Evolutionary conservation across 2,888 invertebrate genomes (phyloP).

Genomic region (Hirtodrosophila trivittata): DNA sequence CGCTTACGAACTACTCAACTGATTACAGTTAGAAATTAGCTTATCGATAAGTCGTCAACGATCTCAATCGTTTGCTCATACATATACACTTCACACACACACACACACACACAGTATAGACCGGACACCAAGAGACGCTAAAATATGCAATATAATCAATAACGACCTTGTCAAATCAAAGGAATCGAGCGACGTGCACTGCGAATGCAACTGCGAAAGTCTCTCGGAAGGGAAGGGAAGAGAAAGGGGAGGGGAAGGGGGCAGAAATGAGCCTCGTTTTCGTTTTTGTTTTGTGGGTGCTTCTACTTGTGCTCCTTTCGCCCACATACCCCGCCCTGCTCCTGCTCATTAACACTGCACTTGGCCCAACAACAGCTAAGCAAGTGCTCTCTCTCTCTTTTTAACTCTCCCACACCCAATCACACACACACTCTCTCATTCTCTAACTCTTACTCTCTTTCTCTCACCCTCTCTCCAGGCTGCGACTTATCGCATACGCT

Average conservation of each 20-base stretch:
- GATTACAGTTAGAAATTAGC: too few relatives aligned
- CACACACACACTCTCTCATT: too few relatives aligned
- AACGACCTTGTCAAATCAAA: constrained; percentile 72
- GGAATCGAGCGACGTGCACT: constrained; percentile 28
- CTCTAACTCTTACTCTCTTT: neutral
- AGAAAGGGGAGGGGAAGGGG: neutral
- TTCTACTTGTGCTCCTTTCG: too few relatives aligned
- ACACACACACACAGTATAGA: neutral
- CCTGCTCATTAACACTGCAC: constrained; percentile 1
- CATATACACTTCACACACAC: neutral
- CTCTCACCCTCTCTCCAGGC: constrained; percentile 4
- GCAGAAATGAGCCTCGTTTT: constrained; percentile 11
- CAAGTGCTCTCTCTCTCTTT: too few relatives aligned
- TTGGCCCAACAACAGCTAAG: too few relatives aligned
- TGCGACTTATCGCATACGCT: constrained; percentile 67
- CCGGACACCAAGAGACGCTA: neutral
- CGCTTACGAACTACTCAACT: too few relatives aligned
- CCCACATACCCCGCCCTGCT: too few relatives aligned
- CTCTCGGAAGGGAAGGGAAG: too few relatives aligned
- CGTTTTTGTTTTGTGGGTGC: constrained; percentile 8
- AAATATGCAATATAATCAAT: constrained; percentile 49
- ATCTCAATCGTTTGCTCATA: neutral
- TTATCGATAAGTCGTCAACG: neutral
- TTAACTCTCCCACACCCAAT: too few relatives aligned
- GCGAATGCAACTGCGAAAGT: constrained; percentile 12